A percentile compares a stretch with the other conserved stretches of the same genome.
Conservation (phyloP, 2,888 invertebrate genomes). For the Hypomecis atomaria region DNA sequence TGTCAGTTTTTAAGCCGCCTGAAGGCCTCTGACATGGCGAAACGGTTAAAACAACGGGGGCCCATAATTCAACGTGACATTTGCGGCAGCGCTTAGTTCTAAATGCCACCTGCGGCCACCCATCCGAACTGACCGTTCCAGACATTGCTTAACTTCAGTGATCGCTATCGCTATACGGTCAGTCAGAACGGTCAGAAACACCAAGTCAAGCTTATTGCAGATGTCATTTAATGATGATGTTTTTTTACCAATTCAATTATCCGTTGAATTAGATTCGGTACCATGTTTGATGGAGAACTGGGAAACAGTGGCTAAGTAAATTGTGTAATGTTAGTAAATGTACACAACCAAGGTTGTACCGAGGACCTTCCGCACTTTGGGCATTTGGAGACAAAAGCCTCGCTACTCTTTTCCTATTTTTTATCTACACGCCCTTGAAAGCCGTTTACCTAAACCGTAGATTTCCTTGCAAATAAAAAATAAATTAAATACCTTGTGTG, state of each 20-base stretch:
- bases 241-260: neutral
- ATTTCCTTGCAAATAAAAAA: slow-evolving; percentile 21
- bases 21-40: no score
- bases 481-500: slow-evolving; percentile 1
- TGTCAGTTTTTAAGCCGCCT: no score
- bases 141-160: no score
- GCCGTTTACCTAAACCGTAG: slow-evolving; percentile 45
- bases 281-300: slow-evolving; percentile 29
- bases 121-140: no score
- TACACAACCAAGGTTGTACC: slow-evolving; percentile 55
- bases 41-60: no score
- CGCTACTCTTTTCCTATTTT: slow-evolving; percentile 76
- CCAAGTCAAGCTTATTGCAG: no score
- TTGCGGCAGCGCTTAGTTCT: no score
- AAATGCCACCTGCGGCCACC: no score
- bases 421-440: slow-evolving; percentile 73
- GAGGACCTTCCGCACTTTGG: slow-evolving; percentile 71
- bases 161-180: no score
- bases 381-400: slow-evolving; percentile 74
- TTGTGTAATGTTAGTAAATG: slow-evolving; percentile 49
- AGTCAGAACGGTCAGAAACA: no score
- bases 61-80: no score
- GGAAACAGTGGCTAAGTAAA: slow-evolving; percentile 39
- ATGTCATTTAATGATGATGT: no score
- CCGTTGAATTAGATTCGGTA: neutral